Evolutionary conservation across 2,888 invertebrate species (phyloP).

Genomic region (Leptarthrus brevirostris): DNA sequence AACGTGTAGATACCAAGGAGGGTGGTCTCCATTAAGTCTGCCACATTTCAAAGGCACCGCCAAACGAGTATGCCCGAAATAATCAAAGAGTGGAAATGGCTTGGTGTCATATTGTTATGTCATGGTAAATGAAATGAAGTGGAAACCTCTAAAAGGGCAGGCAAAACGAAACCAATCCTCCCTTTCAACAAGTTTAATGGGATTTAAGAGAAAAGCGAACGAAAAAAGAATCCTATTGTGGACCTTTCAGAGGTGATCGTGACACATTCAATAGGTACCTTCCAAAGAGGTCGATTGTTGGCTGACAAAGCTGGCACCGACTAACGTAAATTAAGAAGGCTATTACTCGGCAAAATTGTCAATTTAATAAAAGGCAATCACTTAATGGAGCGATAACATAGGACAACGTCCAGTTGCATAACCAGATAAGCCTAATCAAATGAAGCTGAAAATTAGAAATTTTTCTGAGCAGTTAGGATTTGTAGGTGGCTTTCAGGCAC

Average conservation of each 20-base stretch:
- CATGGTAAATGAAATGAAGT: constrained; percentile 57
- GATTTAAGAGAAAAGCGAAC: constrained; percentile 23
- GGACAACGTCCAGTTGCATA: constrained; percentile 17
- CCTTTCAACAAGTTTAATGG: constrained; percentile 42
- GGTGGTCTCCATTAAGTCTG: constrained; percentile 55
- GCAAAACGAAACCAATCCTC: constrained; percentile 35
- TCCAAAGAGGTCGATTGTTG: constrained; percentile 2
- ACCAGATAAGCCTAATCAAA: neutral
- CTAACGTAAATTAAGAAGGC: constrained; percentile 31
- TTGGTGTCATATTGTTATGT: constrained; percentile 57
- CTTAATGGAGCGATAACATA: constrained; percentile 6
- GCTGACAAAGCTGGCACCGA: constrained; percentile 26
- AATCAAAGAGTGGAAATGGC: constrained; percentile 50
- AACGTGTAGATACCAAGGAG: constrained; percentile 41
- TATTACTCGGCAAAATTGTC: constrained; percentile 36
- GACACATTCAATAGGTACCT: constrained; percentile 39
- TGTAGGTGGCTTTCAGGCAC: neutral
- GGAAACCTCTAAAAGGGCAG: constrained; percentile 50
- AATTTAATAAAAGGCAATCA: constrained; percentile 15
- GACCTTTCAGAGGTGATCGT: constrained; percentile 34
- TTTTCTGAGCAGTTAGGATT: neutral
- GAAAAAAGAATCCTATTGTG: neutral
- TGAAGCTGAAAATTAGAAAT: constrained; percentile 20
- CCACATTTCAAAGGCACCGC: constrained; percentile 48
- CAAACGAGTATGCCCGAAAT: constrained; percentile 43